phyloP scores from a whole-genome alignment of 1,140 invertebrate species.

The Dicyema japonicum region DNA sequence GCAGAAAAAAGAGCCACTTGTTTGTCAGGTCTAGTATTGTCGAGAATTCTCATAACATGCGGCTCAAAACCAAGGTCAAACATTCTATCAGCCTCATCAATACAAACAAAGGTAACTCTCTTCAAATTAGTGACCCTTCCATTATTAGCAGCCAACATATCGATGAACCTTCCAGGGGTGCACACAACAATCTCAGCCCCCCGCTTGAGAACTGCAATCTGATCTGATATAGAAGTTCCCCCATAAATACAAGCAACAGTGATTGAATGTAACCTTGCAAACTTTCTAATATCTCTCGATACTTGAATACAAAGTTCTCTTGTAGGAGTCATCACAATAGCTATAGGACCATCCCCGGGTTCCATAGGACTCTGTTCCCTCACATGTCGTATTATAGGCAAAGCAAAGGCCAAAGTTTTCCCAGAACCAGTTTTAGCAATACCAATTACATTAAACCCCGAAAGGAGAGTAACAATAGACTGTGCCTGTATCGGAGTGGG shows the following conservation, averaged over 20 bases:
- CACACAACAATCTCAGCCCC: slow-evolving; percentile 94
- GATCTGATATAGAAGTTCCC: slow-evolving; percentile 73
- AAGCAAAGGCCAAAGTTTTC: slow-evolving; percentile 79
- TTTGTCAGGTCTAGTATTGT: slow-evolving; percentile 71
- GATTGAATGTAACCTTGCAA: slow-evolving; percentile 50
- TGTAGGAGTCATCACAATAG: slow-evolving; percentile 78
- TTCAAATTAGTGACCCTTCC: slow-evolving; percentile 77
- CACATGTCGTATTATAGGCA: slow-evolving; percentile 92
- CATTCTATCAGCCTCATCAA: slow-evolving; percentile 96
- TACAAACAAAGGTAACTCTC: slow-evolving; percentile 68
- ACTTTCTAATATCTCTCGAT: slow-evolving; percentile 72
- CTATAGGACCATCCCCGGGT: slow-evolving; percentile 74
- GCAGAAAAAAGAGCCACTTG: slow-evolving; percentile 96
- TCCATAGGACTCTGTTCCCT: slow-evolving; percentile 62
- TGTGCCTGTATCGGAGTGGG: slow-evolving; percentile 94
- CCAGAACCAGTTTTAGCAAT: slow-evolving; percentile 96
- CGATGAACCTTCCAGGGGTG: slow-evolving; percentile 94
- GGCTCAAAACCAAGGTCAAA: slow-evolving; percentile 99
- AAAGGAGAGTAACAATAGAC: slow-evolving; percentile 94
- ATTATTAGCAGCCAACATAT: slow-evolving; percentile 87
- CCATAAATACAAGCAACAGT: slow-evolving; percentile 84
- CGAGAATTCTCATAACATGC: slow-evolving; percentile 78
- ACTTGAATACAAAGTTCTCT: slow-evolving; percentile 95
- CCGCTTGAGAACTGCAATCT: slow-evolving; percentile 81
- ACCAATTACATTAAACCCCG: slow-evolving; percentile 66